Percentiles rank a stretch among this genome's conserved stretches.
Conservation (phyloP, 2,113 vertebrate species). For the Pagrus major region DNA sequence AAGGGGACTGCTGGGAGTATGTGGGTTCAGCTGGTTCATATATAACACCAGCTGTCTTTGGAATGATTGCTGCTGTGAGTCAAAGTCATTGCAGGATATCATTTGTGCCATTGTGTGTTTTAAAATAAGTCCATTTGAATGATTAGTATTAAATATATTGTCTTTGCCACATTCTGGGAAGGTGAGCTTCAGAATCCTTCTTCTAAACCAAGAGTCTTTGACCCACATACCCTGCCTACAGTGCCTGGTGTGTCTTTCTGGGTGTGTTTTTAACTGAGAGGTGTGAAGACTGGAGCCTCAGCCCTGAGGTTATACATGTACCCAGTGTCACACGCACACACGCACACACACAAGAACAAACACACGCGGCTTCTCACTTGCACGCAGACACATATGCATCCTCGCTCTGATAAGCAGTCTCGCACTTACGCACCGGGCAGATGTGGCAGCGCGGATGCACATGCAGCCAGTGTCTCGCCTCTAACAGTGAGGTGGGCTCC, state of each 20-base stretch:
- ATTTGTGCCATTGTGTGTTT: background rate
- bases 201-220: constrained; percentile 36
- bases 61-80: background rate
- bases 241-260: constrained; percentile 65
- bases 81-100: background rate
- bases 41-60: background rate
- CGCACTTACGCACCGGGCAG: constrained; percentile 32
- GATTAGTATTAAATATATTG: background rate
- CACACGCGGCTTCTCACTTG: constrained; percentile 35
- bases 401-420: constrained; percentile 18
- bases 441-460: constrained; percentile 48
- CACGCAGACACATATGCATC: constrained; percentile 26
- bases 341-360: background rate
- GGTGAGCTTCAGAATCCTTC: background rate
- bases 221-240: constrained; percentile 46
- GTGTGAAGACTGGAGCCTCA: constrained; percentile 75
- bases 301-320: constrained; percentile 72
- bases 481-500: constrained; percentile 66
- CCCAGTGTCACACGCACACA: constrained; percentile 48
- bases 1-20: background rate
- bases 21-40: background rate
- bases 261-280: constrained; percentile 70
- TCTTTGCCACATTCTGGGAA: background rate
- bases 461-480: constrained; percentile 48
- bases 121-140: background rate